These are phyloP conservation scores for Caradrina kadenii DNA, from an alignment of 2,888 invertebrate genomes.

Conservation along the genomic window DNA sequence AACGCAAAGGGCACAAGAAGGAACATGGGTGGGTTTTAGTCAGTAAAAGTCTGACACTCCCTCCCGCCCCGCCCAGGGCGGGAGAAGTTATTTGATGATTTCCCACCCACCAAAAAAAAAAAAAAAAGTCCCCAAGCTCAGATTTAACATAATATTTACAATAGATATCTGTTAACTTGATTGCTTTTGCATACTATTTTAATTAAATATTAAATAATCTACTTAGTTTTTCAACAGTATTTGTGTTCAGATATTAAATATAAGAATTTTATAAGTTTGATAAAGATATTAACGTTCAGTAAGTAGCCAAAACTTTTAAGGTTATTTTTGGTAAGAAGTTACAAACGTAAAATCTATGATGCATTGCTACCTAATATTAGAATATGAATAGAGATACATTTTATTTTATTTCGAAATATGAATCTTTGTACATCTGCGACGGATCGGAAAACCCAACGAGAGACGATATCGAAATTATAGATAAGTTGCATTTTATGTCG, in stretches of 20 bases:
- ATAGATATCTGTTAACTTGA: constrained; percentile 15
- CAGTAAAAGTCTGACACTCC: too few species aligned
- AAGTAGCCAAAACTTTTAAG: not conserved
- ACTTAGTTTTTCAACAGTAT: not conserved
- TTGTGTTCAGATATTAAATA: not conserved
- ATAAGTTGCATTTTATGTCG: constrained; percentile 54
- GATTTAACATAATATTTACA: constrained; percentile 38
- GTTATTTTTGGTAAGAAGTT: not conserved
- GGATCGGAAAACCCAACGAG: constrained; percentile 19
- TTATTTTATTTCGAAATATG: constrained; percentile 4
- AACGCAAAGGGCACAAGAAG: too few species aligned
- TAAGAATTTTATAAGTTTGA: not conserved
- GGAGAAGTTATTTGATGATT: too few species aligned
- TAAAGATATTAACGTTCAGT: constrained; percentile 1
- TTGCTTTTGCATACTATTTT: constrained; percentile 20
- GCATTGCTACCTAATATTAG: not conserved
- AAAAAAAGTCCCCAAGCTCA: constrained; percentile 30
- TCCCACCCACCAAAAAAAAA: too few species aligned
- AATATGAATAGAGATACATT: constrained; percentile 5
- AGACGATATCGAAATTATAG: constrained; percentile 47
- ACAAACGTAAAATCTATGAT: not conserved
- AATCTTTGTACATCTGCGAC: constrained; percentile 22
- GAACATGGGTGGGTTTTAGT: too few species aligned
- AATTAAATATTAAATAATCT: constrained; percentile 18
- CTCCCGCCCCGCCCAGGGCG: too few species aligned